These are phyloP conservation scores for Rhagologus leucostigma DNA, from an alignment of 2,113 vertebrate species.

Conservation along the genomic window DNA sequence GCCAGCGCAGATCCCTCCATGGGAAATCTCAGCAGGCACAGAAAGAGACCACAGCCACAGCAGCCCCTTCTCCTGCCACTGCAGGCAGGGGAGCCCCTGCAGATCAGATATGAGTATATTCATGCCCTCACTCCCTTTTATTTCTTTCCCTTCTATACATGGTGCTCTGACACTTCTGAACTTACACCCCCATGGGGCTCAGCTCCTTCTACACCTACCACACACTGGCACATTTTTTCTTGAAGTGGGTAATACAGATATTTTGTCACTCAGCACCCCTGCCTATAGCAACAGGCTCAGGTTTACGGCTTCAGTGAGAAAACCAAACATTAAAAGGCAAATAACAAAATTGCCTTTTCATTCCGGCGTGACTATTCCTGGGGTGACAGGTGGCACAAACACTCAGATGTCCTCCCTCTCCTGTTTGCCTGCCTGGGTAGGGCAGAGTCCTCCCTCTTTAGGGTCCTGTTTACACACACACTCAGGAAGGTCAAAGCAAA, in stretches of 20 bases:
- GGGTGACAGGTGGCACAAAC: background rate
- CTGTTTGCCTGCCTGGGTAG: background rate
- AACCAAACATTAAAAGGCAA: background rate
- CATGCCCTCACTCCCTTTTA: background rate
- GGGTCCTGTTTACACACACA: background rate
- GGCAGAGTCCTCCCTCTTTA: background rate
- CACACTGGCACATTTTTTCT: background rate
- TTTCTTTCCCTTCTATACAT: background rate
- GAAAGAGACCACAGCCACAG: background rate
- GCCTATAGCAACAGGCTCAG: background rate
- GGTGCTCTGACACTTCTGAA: background rate
- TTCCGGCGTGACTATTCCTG: background rate
- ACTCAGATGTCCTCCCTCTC: background rate
- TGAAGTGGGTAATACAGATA: background rate
- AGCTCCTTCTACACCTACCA: background rate
- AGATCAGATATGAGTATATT: background rate
- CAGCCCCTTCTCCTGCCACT: background rate
- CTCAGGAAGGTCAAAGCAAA: background rate
- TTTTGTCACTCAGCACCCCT: background rate
- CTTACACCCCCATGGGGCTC: background rate
- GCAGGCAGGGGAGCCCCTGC: background rate
- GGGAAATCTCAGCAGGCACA: background rate
- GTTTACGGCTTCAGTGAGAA: background rate
- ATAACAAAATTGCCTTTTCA: background rate
- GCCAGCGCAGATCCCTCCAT: fast-evolving